A percentile compares a stretch with the other conserved stretches of the same genome.
Evolutionary conservation across 64 coral and sea anemone genomes (phyloP).

Genomic region (Dendrophyllia cribrosa): DNA sequence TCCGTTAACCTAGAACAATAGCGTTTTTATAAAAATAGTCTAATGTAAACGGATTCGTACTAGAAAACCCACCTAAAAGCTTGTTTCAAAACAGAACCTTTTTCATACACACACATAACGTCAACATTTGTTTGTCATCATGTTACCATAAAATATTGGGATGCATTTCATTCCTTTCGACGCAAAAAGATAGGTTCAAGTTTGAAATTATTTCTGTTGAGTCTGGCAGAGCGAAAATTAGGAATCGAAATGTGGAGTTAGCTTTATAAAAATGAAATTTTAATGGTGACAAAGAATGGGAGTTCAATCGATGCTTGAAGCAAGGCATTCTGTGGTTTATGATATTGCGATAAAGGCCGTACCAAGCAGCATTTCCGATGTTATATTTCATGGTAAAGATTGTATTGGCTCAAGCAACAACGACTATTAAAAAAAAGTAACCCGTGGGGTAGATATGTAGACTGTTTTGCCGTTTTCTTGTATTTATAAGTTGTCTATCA

Average conservation of each 20-base stretch:
- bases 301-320: slow-evolving; percentile 26
- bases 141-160: not conserved
- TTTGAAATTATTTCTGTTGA: not conserved
- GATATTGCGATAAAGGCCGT: not conserved
- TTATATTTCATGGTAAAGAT: not conserved
- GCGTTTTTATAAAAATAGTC: not conserved
- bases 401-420: not conserved
- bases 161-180: not conserved
- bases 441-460: not conserved
- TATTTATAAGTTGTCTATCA: slow-evolving; percentile 3
- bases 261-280: slow-evolving; percentile 16
- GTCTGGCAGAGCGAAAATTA: not conserved
- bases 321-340: slow-evolving; percentile 3
- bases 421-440: not conserved
- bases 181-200: not conserved
- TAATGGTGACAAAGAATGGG: slow-evolving; percentile 5
- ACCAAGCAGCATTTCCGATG: not conserved
- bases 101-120: not conserved
- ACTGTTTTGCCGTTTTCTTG: not conserved
- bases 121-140: not conserved
- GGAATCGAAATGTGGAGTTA: not conserved
- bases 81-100: not conserved
- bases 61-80: not conserved
- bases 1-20: not conserved
- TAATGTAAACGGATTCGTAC: not conserved